Conservation (phyloP, 1,140 invertebrate species). For the Sinonovacula constricta region DNA sequence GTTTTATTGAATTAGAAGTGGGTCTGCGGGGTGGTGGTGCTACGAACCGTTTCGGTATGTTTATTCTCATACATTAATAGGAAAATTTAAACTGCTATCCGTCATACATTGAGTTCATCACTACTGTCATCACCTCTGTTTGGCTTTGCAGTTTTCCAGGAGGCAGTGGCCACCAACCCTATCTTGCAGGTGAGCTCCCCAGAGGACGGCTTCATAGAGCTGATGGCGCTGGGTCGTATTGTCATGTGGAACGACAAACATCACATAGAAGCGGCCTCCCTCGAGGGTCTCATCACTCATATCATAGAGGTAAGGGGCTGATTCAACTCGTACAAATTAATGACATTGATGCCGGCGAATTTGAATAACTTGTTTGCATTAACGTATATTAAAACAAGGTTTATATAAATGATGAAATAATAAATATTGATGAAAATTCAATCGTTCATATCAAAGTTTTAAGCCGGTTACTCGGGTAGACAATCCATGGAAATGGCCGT, state of each 20-base stretch:
- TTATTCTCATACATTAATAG: too few species aligned
- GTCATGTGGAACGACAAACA: conserved; percentile 69
- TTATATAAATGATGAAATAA: neutral
- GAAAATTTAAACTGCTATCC: too few species aligned
- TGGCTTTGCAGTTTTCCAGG: conserved; percentile 73
- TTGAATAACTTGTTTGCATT: neutral
- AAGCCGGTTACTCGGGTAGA: too few species aligned
- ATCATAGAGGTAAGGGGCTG: conserved; percentile 70
- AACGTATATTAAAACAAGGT: neutral
- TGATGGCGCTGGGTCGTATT: conserved; percentile 76
- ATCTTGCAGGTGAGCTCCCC: conserved; percentile 74
- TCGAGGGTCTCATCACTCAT: conserved; percentile 75
- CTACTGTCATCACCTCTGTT: too few species aligned
- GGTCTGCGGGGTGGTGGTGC: too few species aligned
- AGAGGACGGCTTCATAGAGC: conserved; percentile 77
- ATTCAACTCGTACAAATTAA: neutral
- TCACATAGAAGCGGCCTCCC: conserved; percentile 72
- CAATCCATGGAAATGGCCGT: too few species aligned
- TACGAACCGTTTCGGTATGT: too few species aligned
- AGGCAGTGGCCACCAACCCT: conserved; percentile 60
- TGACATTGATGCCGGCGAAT: too few species aligned
- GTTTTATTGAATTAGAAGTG: too few species aligned
- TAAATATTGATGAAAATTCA: too few species aligned
- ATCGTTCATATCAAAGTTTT: too few species aligned
- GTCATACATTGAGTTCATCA: too few species aligned